phyloP scores from a whole-genome alignment of 2,113 vertebrate genomes.

The Paedocypris sp. region DNA sequence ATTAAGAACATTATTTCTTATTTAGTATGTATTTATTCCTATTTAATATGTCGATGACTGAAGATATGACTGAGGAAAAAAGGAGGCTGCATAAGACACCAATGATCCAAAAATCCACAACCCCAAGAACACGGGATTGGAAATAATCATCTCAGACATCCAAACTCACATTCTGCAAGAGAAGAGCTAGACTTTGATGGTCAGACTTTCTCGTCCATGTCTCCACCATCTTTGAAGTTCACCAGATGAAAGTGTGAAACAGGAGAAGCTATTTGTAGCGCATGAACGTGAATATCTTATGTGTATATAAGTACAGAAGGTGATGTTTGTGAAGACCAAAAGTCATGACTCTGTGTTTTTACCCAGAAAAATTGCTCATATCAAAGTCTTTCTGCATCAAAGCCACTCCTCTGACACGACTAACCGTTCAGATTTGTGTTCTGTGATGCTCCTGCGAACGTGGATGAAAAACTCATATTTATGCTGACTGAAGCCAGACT shows the following conservation, averaged over 20 bases:
- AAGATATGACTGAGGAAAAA: too few species aligned
- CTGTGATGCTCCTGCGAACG: neutral
- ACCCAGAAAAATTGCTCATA: conserved; percentile 3
- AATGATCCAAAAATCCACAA: too few species aligned
- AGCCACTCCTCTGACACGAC: conserved; percentile 1
- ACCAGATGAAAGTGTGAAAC: neutral
- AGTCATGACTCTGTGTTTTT: conserved; percentile 8
- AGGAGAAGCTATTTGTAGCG: conserved; percentile 16
- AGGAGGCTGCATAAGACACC: too few species aligned
- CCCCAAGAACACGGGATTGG: too few species aligned
- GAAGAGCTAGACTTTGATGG: neutral
- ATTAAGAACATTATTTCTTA: too few species aligned
- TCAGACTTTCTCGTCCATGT: neutral
- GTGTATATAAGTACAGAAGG: too few species aligned
- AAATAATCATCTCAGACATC: neutral
- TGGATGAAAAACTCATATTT: conserved; percentile 9
- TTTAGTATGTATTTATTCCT: too few species aligned
- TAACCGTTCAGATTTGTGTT: neutral
- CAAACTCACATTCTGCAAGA: neutral
- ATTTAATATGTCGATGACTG: too few species aligned
- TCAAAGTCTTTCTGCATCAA: conserved; percentile 6
- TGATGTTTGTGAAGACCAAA: neutral
- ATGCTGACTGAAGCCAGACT: neutral
- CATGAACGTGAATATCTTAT: too few species aligned
- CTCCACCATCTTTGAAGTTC: conserved; percentile 23